Conservation (phyloP, 2,113 vertebrate species). For the Archilochus colubris region DNA sequence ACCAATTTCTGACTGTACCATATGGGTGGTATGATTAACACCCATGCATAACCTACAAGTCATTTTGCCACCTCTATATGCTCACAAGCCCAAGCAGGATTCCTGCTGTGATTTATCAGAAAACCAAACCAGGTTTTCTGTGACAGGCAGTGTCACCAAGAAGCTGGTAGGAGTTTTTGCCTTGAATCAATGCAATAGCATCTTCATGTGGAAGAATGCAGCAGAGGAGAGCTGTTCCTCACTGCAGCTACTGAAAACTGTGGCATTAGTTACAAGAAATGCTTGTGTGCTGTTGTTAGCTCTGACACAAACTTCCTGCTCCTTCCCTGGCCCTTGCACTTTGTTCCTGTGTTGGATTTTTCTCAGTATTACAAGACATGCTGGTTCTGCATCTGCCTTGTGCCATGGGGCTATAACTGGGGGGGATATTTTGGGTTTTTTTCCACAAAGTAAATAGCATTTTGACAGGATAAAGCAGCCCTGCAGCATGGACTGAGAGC, state of each 20-base stretch:
- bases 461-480: background rate
- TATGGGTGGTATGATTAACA: background rate
- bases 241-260: rapidly evolving
- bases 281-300: background rate
- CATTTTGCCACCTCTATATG: background rate
- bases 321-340: background rate
- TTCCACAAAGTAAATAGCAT: background rate
- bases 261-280: background rate
- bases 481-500: background rate
- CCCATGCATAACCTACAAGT: background rate
- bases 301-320: background rate
- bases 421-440: background rate
- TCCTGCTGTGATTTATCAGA: background rate
- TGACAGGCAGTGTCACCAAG: background rate
- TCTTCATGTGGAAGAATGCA: background rate
- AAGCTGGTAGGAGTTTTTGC: background rate
- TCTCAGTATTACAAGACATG: background rate
- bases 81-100: background rate
- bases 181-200: background rate
- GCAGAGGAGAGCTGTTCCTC: background rate
- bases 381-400: background rate
- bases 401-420: background rate
- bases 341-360: background rate
- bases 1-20: background rate
- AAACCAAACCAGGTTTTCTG: background rate